Conservation (phyloP, 2,888 invertebrate species). For the Protodeltote pygarga region DNA sequence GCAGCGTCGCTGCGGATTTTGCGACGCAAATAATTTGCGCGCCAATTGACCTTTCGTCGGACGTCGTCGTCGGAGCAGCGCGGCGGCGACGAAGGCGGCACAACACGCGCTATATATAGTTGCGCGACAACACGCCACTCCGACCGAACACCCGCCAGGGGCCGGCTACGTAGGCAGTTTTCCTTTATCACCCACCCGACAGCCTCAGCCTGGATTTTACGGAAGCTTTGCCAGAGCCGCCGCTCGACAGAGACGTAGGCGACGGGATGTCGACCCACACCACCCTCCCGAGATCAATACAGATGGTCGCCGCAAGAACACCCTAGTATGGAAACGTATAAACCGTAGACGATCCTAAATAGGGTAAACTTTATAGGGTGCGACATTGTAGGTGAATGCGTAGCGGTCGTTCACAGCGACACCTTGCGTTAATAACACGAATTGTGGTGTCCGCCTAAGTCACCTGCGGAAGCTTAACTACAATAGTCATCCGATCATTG, state of each 20-base stretch:
- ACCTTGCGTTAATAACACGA: conserved; percentile 17
- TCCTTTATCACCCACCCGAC: conserved; percentile 84
- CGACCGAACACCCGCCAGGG: conserved; percentile 79
- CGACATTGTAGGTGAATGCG: conserved; percentile 40
- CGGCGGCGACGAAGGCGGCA: conserved; percentile 69
- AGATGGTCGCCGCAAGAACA: conserved; percentile 82
- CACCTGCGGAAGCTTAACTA: conserved; percentile 12
- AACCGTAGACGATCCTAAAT: conserved; percentile 54
- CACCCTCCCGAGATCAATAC: conserved; percentile 85
- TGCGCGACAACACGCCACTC: conserved; percentile 78
- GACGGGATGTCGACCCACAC: conserved; percentile 83
- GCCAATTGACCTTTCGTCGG: conserved; percentile 87
- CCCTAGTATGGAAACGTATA: conserved; percentile 68
- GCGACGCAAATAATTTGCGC: conserved; percentile 87
- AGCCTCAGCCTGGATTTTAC: conserved; percentile 82
- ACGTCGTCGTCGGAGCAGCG: conserved; percentile 71
- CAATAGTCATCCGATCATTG: conserved; percentile 18
- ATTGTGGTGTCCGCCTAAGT: conserved; percentile 17
- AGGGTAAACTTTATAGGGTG: conserved; percentile 54
- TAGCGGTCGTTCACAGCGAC: conserved; percentile 8
- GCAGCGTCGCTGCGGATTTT: conserved; percentile 77
- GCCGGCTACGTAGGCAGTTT: conserved; percentile 84
- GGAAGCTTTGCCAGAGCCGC: conserved; percentile 76
- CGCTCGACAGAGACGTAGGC: conserved; percentile 74
- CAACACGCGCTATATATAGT: conserved; percentile 85